These are phyloP conservation scores for Drosophila setifemur DNA, from an alignment of 1,140 invertebrate species.

Conservation along the genomic window DNA sequence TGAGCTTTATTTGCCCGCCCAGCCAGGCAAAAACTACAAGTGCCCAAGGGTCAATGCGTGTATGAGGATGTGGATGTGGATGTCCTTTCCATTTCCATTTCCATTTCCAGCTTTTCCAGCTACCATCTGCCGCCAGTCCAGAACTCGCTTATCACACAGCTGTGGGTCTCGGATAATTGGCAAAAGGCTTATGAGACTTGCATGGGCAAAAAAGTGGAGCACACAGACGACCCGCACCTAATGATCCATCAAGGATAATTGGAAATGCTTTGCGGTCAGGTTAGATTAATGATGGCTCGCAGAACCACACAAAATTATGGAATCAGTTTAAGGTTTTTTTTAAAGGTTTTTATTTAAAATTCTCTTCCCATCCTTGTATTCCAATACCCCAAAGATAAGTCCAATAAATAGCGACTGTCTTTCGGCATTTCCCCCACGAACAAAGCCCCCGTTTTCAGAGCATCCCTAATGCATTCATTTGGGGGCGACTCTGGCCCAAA, in stretches of 20 bases:
- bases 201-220: neutral
- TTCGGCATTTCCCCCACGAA: neutral
- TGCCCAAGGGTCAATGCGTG: constrained; percentile 36
- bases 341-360: too few species aligned
- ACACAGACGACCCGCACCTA: constrained; percentile 18
- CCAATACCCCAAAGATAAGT: neutral
- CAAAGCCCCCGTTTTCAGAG: neutral
- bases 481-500: constrained; percentile 5
- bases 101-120: neutral
- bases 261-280: constrained; percentile 6
- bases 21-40: constrained; percentile 48
- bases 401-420: neutral
- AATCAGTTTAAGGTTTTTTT: too few species aligned
- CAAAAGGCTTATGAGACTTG: constrained; percentile 49
- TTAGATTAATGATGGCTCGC: too few species aligned
- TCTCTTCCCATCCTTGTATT: too few species aligned
- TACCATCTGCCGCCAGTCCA: constrained; percentile 45
- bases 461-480: constrained; percentile 19
- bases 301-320: too few species aligned
- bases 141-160: constrained; percentile 58
- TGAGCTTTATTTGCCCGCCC: constrained; percentile 73
- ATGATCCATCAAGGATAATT: constrained; percentile 44
- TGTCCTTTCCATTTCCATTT: constrained; percentile 24
- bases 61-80: constrained; percentile 1
- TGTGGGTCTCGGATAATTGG: constrained; percentile 52